Base-by-base conservation (phyloP, 2,113 vertebrate species). In the Cyprinodon variegatus region DNA sequence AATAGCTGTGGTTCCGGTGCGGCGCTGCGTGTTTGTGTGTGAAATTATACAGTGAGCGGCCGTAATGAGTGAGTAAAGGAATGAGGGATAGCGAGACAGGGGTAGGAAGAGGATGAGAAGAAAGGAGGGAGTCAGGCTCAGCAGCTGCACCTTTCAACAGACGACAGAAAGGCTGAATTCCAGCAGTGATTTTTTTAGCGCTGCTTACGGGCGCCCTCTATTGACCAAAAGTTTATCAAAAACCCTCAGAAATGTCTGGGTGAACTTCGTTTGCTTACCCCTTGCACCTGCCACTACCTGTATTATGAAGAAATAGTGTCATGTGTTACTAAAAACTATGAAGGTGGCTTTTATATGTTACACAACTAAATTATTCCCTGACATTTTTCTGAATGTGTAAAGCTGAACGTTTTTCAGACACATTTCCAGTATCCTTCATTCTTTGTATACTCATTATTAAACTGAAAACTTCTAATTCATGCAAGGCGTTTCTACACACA, bases 171-270 rank as follows among this genome's bases (percentile, higher is more conserved):
- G 77, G 75, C 78, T 88, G 79, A 85, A 92, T 91, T 87, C 88
- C 90, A 90, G 65, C 89, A 89, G 87, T 88, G 86, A 71, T 39
- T 29, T 29, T 29, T 85, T 50, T 81, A 91, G 90, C 90, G 86
- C 90, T 91, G 81, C 93, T 90, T 66, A 82, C 86, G 77, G 86
- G 89, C 93, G 93, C 94, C 94, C 93, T 94, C 94, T 94, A 82
- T 95, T 77, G 94, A 75, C 86, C 0, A 4, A 53, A n/a, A 63
- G 81, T 67, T 29, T 46, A 83, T 29, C 7, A 46, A 79, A 68
- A 14, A 70, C 72, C 2, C 5, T 14, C 39, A 1, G 22, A 13
- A n/a, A 57, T 29, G 13, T 40, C 12, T 41, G 6, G 37, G 61
- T 57, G 50, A 14, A 57, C 17, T 57, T 20, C 50, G n/a, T 57